These are phyloP conservation scores for Copsychus sechellarum DNA, from an alignment of 2,113 vertebrate species.

Conservation along the genomic window DNA sequence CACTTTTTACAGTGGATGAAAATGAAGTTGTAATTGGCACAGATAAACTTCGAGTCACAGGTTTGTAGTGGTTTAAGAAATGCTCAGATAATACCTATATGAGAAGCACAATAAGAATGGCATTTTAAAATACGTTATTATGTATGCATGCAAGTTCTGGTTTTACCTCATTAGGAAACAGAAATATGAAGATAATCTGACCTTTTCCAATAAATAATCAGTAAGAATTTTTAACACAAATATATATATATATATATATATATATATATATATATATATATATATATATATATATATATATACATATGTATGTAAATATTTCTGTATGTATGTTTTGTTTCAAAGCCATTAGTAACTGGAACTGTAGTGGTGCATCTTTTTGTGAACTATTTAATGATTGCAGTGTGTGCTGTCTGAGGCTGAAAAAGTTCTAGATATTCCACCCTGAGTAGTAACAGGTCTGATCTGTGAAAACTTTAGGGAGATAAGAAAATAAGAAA, in stretches of 20 bases:
- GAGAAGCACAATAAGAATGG: background rate
- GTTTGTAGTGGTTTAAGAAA: constrained; percentile 67
- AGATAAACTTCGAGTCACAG: constrained; percentile 92
- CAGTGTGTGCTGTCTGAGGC: background rate
- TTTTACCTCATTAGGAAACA: background rate
- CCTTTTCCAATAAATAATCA: background rate
- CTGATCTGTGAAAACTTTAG: background rate
- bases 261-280: background rate
- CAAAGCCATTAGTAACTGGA: background rate
- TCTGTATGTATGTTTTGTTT: background rate
- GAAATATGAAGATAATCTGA: background rate
- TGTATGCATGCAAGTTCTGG: background rate
- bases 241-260: too few relatives aligned
- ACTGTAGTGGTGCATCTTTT: background rate
- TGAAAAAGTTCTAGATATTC: background rate
- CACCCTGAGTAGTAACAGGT: background rate
- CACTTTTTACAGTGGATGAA: constrained; percentile 86
- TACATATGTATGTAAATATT: background rate
- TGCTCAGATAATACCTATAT: background rate
- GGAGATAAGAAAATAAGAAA: background rate
- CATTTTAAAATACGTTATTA: background rate
- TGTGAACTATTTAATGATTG: background rate
- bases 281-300: background rate
- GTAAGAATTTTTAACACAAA: background rate
- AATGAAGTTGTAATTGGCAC: constrained; percentile 83